Evolutionary conservation across 2,113 vertebrate species (phyloP), one percentile per base, ranked within the genome.

Genomic region (Siniperca knerii): DNA sequence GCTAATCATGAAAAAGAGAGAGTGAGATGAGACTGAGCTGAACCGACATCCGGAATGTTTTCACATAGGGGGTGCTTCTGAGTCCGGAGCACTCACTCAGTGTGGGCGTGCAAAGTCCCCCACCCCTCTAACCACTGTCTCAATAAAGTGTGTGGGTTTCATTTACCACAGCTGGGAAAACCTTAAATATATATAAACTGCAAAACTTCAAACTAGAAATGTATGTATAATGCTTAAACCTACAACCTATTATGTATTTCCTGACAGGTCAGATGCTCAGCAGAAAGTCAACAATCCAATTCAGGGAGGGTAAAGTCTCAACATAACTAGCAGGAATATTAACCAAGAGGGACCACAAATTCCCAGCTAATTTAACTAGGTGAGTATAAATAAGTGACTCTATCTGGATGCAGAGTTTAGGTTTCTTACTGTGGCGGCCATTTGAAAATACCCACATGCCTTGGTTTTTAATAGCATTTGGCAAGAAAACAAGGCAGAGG

Each of bases 1-100:
- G 80, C n/a, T 35, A 16, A 69, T 75, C 12, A 60, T 20, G 29
- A 75, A 68, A 71, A 60, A 40, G 33, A 73, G 82, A 87, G 82
- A 87, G 87, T 72, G 70, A 85, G 85, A 92, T 87, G 87, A 92
- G 80, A 61, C 60, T 42, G 87, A 84, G 83, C 58, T 50, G 52
- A 9, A 12, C 33, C 33, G 79, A 94, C 92, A 93, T 93, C 93
- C 92, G 94, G 93, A 69, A 77, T 90, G 76, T 72, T 89, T 85
- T 81, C 85, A 68, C 52, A 73, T 85, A 85, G 79, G 75, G 81
- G 85, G 86, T 68, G 85, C 85, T 62, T 89, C 75, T 77, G 91
- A 89, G 92, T 68, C 81, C 50, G 7, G 58, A 86, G 70, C 44
- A 5, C 25, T 25, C 25, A 25, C 25, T 25, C 79, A 77, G 85